These are phyloP conservation scores for Myioborus melanocephalus DNA, from an alignment of 2,797 vertebrate species.

Conservation along the genomic window DNA sequence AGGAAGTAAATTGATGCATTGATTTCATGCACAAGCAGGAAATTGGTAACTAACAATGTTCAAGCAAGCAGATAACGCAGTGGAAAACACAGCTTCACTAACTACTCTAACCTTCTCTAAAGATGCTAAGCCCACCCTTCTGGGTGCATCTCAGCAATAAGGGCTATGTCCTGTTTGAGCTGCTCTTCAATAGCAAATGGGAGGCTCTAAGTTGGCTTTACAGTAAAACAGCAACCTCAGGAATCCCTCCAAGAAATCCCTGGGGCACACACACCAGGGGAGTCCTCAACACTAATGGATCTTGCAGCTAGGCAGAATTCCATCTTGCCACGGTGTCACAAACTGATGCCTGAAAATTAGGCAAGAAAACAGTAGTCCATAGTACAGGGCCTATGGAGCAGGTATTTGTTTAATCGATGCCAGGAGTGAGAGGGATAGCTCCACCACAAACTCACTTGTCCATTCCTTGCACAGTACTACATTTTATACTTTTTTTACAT, in stretches of 20 bases:
- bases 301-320: background rate
- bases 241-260: background rate
- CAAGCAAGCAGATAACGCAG: background rate
- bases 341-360: background rate
- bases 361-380: background rate
- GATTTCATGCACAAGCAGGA: background rate
- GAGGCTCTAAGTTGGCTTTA: background rate
- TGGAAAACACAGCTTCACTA: background rate
- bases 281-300: background rate
- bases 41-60: background rate
- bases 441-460: background rate
- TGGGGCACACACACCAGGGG: background rate
- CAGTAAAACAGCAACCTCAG: background rate
- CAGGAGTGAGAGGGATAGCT: background rate
- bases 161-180: background rate
- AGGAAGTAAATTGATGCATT: background rate
- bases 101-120: background rate
- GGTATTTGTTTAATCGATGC: background rate
- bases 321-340: background rate
- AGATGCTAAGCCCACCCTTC: too few species aligned
- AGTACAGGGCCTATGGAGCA: background rate
- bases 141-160: background rate
- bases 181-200: background rate
- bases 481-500: background rate
- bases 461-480: background rate